phyloP scores from a whole-genome alignment of 2,888 invertebrate species.

The Callyntrura sp. region DNA sequence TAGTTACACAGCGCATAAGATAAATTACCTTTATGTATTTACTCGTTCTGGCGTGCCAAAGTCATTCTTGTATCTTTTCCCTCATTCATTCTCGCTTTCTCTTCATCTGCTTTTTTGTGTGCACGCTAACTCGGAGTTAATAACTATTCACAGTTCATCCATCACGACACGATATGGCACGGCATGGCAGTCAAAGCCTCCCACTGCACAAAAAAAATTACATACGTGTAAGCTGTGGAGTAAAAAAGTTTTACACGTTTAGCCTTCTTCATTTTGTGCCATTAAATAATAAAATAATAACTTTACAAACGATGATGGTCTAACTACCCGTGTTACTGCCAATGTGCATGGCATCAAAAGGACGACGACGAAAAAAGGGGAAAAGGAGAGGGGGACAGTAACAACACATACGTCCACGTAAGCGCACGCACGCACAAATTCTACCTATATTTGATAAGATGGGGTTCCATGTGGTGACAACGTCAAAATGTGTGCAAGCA shows the following conservation, averaged over 20 bases:
- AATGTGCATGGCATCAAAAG: not conserved
- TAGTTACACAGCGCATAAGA: not conserved
- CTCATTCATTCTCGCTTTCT: slow-evolving; percentile 43
- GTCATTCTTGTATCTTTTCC: slow-evolving; percentile 66
- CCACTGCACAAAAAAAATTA: not conserved
- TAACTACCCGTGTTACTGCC: not conserved
- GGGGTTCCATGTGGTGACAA: slow-evolving; percentile 58
- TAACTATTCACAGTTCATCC: slow-evolving; percentile 79
- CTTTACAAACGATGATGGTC: slow-evolving; percentile 14
- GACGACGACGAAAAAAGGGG: not conserved
- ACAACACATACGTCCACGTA: not conserved
- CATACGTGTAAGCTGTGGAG: not conserved
- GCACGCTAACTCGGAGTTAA: slow-evolving; percentile 75
- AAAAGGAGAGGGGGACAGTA: not conserved
- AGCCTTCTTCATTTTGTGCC: slow-evolving; percentile 32
- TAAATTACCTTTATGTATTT: slow-evolving; percentile 10
- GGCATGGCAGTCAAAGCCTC: slow-evolving; percentile 61
- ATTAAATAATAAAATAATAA: slow-evolving; percentile 57
- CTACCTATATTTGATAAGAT: not conserved
- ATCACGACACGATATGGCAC: slow-evolving; percentile 76
- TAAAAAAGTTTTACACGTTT: slow-evolving; percentile 52
- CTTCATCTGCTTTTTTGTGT: slow-evolving; percentile 50
- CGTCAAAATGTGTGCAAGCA: slow-evolving; percentile 18
- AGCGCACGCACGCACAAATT: too few species aligned
- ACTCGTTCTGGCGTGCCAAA: slow-evolving; percentile 52